Base-by-base conservation (phyloP, 2,113 vertebrate species). In the Ochotona princeps region DNA sequence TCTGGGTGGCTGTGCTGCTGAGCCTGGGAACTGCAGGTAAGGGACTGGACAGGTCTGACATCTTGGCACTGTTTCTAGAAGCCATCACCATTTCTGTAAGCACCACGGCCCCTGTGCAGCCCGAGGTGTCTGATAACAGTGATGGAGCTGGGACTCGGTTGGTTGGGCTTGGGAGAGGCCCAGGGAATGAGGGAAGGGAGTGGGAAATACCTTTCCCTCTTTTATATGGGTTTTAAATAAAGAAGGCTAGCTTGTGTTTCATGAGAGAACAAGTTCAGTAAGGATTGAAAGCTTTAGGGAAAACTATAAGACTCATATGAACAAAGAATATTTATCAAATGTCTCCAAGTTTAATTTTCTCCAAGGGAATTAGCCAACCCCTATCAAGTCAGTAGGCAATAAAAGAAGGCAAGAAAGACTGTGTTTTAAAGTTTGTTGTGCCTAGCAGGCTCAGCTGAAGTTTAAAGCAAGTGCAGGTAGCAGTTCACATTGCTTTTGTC, bases 1-100 rank as follows among this genome's bases (percentile, higher is more conserved):
- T 98, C 86, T 98, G 98, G 98, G 96, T 98, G 89, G 97, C 98
- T 74, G 97, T 98, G 30, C 95, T 98, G 8, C 98, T 98, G 57
- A 98, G 98, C 91, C 97, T 98, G 95, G 98, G 98, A 72, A 98
- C 98, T 67, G 98, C 98, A 94, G 98, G 98, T 98, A 96, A 97
- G 98, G 87, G 25, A 60, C 32, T 4, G 63, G 60, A 66, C 13
- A 9, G 54, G 25, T 8, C 26, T 85, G 0, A 35, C 4, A 4
- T 49, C 38, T 18, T 0, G 17, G n/a, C 18, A 54, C 51, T 44
- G 1, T 10, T 44, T 21, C 3, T 0, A 28, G 66, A n/a, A 61
- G 21, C 28, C 8, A 3, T 18, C 25, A 10, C 44, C 18, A 8
- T 60, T 73, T 70, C 74, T 38, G 13, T 65, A 47, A 61, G 25